A percentile compares a stretch with the other conserved stretches of the same genome.
Conservation (phyloP, 1,140 invertebrate genomes). For the Halesus radiatus region DNA sequence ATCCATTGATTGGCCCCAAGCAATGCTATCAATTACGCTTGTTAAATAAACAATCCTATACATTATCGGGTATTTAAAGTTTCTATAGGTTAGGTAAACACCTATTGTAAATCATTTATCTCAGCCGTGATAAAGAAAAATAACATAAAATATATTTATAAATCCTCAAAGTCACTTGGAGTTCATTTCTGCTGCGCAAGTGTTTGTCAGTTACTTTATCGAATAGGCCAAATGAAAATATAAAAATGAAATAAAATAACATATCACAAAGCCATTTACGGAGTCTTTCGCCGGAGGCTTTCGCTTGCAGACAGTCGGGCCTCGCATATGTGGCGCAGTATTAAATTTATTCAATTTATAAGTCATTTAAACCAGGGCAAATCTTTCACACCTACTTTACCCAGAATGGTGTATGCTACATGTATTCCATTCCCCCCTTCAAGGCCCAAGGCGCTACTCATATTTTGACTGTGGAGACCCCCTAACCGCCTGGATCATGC, state of each 20-base stretch:
- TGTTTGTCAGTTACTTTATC: background rate
- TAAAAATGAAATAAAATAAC: slow-evolving; percentile 3
- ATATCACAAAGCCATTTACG: background rate
- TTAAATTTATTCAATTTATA: slow-evolving; percentile 46
- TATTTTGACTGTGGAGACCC: slow-evolving; percentile 1
- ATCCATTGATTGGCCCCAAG: too few species aligned
- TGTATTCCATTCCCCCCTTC: background rate
- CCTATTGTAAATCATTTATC: too few species aligned
- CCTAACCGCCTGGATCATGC: background rate
- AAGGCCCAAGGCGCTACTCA: background rate
- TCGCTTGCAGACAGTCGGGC: background rate
- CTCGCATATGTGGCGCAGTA: slow-evolving; percentile 19
- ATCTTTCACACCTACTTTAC: slow-evolving; percentile 24
- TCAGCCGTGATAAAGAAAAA: too few species aligned
- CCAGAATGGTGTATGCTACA: background rate
- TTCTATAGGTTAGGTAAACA: too few species aligned
- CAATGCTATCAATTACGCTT: too few species aligned
- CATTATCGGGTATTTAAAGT: too few species aligned
- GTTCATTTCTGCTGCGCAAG: too few species aligned
- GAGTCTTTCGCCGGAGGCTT: background rate
- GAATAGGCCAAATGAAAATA: background rate
- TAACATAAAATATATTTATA: too few species aligned
- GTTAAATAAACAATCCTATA: too few species aligned
- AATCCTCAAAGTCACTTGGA: too few species aligned
- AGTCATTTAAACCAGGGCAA: slow-evolving; percentile 39